These are phyloP conservation scores for Aphrophora alni DNA, from an alignment of 2,888 invertebrate species.

Conservation along the genomic window DNA sequence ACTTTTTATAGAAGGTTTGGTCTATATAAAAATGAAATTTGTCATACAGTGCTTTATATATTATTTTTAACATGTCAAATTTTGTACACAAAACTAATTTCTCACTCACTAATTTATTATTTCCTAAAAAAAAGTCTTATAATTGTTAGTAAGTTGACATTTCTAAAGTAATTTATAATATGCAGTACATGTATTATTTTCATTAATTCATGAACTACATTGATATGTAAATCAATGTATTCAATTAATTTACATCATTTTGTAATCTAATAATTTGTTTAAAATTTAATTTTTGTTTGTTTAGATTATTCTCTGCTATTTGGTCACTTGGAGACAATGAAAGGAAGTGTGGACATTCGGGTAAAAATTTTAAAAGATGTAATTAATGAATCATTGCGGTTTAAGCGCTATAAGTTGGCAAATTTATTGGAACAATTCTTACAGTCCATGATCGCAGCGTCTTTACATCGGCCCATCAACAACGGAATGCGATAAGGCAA, in stretches of 20 bases:
- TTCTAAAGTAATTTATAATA: neutral
- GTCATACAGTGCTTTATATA: too few relatives aligned
- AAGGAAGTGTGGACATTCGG: constrained; percentile 72
- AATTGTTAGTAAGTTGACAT: too few relatives aligned
- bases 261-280: neutral
- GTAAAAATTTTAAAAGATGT: constrained; percentile 74
- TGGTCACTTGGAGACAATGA: constrained; percentile 71
- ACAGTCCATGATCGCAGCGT: constrained; percentile 28
- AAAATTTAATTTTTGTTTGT: constrained; percentile 55
- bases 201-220: too few relatives aligned
- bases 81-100: too few relatives aligned
- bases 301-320: constrained; percentile 75
- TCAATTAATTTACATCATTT: too few relatives aligned
- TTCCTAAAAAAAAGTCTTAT: too few relatives aligned
- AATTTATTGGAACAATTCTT: constrained; percentile 71
- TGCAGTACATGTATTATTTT: too few relatives aligned
- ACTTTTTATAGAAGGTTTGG: too few relatives aligned
- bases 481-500: neutral
- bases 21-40: too few relatives aligned
- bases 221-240: too few relatives aligned
- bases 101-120: too few relatives aligned
- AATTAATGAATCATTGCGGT: constrained; percentile 77
- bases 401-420: constrained; percentile 76
- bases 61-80: too few relatives aligned
- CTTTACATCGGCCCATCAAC: neutral